Conservation (phyloP, 2,888 invertebrate species). For the Phorcus lineatus region DNA sequence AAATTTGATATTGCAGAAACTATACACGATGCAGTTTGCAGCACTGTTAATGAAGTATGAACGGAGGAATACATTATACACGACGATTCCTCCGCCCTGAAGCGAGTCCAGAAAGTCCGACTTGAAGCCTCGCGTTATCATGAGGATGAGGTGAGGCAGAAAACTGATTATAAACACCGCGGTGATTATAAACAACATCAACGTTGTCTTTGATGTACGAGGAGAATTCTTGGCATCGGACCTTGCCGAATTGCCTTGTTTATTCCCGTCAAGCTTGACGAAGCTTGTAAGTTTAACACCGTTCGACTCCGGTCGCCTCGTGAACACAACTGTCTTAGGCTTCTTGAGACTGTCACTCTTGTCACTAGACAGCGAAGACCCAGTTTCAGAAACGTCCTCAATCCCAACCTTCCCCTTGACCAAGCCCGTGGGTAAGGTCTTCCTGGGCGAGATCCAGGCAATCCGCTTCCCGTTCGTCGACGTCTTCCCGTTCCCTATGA, state of each 20-base stretch:
- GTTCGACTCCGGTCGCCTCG: background rate
- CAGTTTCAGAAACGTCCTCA: background rate
- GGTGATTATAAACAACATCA: constrained; percentile 56
- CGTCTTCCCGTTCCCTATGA: constrained; percentile 33
- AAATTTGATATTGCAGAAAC: constrained; percentile 55
- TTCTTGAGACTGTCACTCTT: background rate
- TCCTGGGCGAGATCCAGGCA: constrained; percentile 14
- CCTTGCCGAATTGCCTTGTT: constrained; percentile 7
- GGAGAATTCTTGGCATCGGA: constrained; percentile 9
- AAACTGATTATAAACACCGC: constrained; percentile 52
- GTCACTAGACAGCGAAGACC: background rate
- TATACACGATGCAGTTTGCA: constrained; percentile 58
- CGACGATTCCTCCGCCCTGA: constrained; percentile 35
- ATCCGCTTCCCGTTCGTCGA: constrained; percentile 26
- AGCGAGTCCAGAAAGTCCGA: constrained; percentile 29
- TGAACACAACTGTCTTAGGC: background rate
- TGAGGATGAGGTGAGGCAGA: constrained; percentile 52
- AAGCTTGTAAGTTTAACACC: background rate
- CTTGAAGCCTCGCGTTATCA: constrained; percentile 43
- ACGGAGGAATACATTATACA: constrained; percentile 56
- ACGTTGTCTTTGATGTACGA: constrained; percentile 43
- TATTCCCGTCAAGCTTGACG: background rate
- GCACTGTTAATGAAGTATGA: constrained; percentile 60
- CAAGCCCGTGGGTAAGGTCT: background rate
- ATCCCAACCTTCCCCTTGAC: background rate